Evolutionary conservation across 2,113 vertebrate species (phyloP).

Genomic region (Myotis yumanensis): DNA sequence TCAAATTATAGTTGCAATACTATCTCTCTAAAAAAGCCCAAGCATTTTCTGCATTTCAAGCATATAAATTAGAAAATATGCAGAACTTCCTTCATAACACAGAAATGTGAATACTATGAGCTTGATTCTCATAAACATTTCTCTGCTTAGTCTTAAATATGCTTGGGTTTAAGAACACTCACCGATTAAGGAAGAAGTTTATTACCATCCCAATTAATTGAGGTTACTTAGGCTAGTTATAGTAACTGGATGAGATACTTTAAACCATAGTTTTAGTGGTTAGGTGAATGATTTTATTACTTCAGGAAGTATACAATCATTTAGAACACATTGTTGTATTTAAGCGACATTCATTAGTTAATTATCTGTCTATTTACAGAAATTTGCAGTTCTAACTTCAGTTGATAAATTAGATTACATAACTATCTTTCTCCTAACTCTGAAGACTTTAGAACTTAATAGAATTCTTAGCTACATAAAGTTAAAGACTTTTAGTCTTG

Average conservation of each 20-base stretch:
- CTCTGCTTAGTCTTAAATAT: not conserved
- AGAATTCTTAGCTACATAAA: not conserved
- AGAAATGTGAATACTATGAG: not conserved
- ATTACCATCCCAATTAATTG: not conserved
- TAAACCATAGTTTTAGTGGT: not conserved
- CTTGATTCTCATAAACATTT: not conserved
- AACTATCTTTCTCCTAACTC: not conserved
- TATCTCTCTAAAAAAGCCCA: not conserved
- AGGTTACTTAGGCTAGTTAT: not conserved
- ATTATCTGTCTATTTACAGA: not conserved
- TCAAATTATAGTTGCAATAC: not conserved
- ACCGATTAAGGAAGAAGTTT: not conserved
- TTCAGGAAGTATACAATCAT: not conserved
- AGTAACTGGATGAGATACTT: not conserved
- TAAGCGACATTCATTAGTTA: not conserved
- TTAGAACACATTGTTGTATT: not conserved
- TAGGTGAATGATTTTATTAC: not conserved
- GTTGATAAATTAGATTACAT: not conserved
- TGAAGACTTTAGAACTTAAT: slow-evolving; percentile 7
- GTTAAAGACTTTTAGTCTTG: not conserved
- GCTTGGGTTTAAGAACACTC: not conserved
- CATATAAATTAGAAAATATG: not conserved
- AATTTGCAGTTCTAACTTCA: not conserved
- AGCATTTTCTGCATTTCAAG: not conserved
- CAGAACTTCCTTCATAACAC: not conserved